phyloP scores from a whole-genome alignment of 2,888 invertebrate genomes.

The Congeria kusceri region DNA sequence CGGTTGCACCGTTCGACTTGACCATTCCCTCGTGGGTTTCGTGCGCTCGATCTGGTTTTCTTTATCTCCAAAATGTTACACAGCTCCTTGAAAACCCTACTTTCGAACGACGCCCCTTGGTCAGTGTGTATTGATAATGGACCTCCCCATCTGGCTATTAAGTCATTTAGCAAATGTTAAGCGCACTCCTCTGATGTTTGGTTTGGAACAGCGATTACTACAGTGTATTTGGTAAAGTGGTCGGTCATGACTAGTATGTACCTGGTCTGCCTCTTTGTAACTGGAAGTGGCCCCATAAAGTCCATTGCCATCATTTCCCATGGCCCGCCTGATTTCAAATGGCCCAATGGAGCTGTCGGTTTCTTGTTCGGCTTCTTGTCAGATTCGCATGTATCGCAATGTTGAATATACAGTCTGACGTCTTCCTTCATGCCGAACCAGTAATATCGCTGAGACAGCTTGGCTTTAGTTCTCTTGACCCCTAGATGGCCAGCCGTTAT shows the following conservation, averaged over 20 bases:
- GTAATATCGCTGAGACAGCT: background rate
- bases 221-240: constrained; percentile 18
- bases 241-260: constrained; percentile 13
- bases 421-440: constrained; percentile 8
- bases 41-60: constrained; percentile 44
- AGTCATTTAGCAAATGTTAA: constrained; percentile 14
- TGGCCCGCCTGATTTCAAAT: constrained; percentile 34
- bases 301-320: constrained; percentile 20
- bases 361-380: constrained; percentile 3
- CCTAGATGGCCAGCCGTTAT: background rate
- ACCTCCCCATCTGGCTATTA: constrained; percentile 25
- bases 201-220: background rate
- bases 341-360: background rate
- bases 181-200: constrained; percentile 35
- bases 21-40: constrained; percentile 48
- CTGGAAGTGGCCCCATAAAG: constrained; percentile 19
- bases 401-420: background rate
- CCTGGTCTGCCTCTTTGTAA: background rate
- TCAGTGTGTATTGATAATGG: constrained; percentile 24
- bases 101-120: constrained; percentile 38
- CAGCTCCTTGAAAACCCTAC: constrained; percentile 18
- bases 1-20: constrained; percentile 45
- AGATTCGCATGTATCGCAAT: background rate
- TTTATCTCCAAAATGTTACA: constrained; percentile 28
- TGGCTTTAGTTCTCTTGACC: constrained; percentile 4